Conservation (phyloP, 2,113 vertebrate species). For the Mirza zaza region DNA sequence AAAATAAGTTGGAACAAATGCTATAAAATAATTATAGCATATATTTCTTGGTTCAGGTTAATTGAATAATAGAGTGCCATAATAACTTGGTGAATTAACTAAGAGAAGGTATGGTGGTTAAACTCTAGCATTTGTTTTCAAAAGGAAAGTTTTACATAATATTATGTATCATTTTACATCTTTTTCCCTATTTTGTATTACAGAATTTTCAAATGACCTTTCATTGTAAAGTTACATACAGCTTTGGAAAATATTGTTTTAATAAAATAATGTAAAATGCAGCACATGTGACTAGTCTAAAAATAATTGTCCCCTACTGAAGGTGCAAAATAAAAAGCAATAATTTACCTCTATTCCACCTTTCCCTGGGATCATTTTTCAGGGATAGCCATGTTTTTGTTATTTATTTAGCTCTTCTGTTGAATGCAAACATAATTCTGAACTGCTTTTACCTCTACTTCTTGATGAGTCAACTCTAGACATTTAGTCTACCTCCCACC, state of each 20-base stretch:
- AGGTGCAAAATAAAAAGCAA: neutral
- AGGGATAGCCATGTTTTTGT: neutral
- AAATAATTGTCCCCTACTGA: neutral
- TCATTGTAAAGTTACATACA: constrained; percentile 10
- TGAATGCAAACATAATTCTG: neutral
- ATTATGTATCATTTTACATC: neutral
- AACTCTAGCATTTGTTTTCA: constrained; percentile 43
- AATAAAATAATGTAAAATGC: constrained; percentile 37
- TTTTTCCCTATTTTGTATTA: neutral
- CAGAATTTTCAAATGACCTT: constrained; percentile 29
- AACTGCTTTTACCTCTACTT: neutral
- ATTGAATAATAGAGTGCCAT: constrained; percentile 8
- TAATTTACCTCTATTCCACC: neutral
- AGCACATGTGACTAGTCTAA: neutral
- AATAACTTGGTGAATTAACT: neutral
- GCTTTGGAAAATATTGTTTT: constrained; percentile 12
- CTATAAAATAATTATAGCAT: neutral
- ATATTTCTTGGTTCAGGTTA: constrained; percentile 4
- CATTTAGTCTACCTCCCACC: neutral
- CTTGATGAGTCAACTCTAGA: neutral
- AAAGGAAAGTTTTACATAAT: neutral
- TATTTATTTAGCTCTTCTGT: neutral
- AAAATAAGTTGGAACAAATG: constrained; percentile 9
- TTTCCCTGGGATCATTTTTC: neutral
- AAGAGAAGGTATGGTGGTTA: neutral